Percentiles rank a stretch among this genome's conserved stretches.
Conservation (phyloP, 1,140 invertebrate genomes). For the Platyscapa corneri region DNA sequence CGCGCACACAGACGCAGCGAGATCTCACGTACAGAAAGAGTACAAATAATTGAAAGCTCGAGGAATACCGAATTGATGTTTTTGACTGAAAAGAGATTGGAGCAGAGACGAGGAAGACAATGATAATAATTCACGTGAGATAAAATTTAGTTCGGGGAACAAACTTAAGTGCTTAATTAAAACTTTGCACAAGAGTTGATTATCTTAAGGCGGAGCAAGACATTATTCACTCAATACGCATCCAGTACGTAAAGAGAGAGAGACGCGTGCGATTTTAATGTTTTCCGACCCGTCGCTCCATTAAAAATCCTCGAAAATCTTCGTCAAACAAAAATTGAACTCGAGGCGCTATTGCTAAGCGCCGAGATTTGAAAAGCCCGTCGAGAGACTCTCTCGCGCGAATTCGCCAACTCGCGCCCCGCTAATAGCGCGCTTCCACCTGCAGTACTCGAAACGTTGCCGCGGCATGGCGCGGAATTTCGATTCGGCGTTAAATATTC, state of each 20-base stretch:
- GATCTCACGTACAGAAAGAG: background rate
- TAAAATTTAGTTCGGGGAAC: too few relatives aligned
- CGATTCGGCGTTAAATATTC: background rate
- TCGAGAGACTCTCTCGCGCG: background rate
- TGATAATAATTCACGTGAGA: too few relatives aligned
- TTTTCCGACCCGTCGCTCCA: background rate
- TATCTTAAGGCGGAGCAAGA: too few relatives aligned
- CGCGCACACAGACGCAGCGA: background rate
- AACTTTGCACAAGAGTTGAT: too few relatives aligned
- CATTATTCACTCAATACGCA: too few relatives aligned
- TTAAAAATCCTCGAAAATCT: background rate
- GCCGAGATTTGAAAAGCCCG: background rate
- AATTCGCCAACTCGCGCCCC: background rate
- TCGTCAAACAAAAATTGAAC: background rate
- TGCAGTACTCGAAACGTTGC: background rate
- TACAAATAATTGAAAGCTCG: background rate
- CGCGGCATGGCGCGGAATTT: background rate
- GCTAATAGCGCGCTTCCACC: background rate
- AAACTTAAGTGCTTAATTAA: too few relatives aligned
- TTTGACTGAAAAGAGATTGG: background rate
- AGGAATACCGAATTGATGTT: background rate
- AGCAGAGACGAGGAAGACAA: too few relatives aligned
- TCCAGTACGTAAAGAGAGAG: background rate
- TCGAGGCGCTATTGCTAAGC: background rate
- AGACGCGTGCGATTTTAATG: background rate